Evolutionary conservation across 2,113 vertebrate species (phyloP).

Genomic region (Silurus asotus): DNA sequence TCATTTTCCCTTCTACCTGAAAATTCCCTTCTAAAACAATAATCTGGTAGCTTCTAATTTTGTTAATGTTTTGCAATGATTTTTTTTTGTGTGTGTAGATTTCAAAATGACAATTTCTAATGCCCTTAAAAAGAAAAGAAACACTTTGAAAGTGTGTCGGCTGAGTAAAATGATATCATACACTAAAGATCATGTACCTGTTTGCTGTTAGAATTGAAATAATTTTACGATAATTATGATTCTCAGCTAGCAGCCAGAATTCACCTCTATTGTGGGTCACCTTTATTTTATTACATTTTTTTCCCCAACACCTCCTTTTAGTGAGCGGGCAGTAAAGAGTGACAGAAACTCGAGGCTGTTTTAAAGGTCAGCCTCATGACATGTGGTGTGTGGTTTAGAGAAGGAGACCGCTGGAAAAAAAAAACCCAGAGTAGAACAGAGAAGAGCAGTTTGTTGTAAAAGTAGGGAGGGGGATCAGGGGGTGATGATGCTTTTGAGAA

Average conservation of each 20-base stretch:
- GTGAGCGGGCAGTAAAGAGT: constrained; percentile 10
- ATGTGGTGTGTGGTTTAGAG: constrained; percentile 55
- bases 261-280: constrained; percentile 18
- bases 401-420: constrained; percentile 35
- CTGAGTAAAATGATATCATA: neutral
- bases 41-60: neutral
- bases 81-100: too few relatives aligned
- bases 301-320: neutral
- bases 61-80: too few relatives aligned
- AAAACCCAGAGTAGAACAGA: constrained; percentile 39
- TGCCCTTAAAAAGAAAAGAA: too few relatives aligned
- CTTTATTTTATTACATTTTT: neutral
- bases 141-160: neutral
- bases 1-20: neutral
- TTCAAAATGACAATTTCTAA: neutral
- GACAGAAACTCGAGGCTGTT: constrained; percentile 34
- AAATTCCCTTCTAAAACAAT: too few relatives aligned
- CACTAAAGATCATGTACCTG: neutral
- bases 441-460: constrained; percentile 50
- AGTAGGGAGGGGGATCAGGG: constrained; percentile 22
- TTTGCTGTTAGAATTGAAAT: neutral
- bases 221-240: neutral
- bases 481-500: constrained; percentile 25
- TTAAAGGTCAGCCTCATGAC: constrained; percentile 53
- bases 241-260: neutral